These are phyloP conservation scores for Chloroclystis v-ata DNA, from an alignment of 2,888 invertebrate genomes.

Conservation along the genomic window DNA sequence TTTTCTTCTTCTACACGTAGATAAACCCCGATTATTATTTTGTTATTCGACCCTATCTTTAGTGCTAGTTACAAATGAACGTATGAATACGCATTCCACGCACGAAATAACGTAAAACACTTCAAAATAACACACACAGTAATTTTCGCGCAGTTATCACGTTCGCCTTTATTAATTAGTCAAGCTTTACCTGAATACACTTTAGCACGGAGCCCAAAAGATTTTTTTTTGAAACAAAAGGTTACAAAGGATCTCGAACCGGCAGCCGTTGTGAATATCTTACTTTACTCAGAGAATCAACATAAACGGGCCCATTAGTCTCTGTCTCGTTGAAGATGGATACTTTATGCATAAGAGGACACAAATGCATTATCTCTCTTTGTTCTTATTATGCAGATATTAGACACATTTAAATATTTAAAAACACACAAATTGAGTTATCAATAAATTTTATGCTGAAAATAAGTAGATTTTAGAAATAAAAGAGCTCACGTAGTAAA, in stretches of 20 bases:
- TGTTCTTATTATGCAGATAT: too few relatives aligned
- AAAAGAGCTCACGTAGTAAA: too few relatives aligned
- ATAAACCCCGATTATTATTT: too few relatives aligned
- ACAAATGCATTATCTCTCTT: too few relatives aligned
- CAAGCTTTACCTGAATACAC: not conserved
- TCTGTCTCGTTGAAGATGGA: not conserved
- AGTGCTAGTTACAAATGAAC: not conserved
- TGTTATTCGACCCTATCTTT: too few relatives aligned
- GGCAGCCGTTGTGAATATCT: not conserved
- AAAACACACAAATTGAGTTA: too few relatives aligned
- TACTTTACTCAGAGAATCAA: not conserved
- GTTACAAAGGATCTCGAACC: not conserved
- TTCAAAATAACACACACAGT: not conserved
- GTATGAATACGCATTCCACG: not conserved
- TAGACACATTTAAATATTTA: too few relatives aligned
- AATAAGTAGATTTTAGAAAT: too few relatives aligned
- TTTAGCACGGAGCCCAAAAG: not conserved
- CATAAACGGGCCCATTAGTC: constrained; percentile 1
- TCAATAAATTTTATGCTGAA: too few relatives aligned
- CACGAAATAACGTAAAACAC: not conserved
- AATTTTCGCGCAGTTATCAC: constrained; percentile 1
- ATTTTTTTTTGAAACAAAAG: constrained; percentile 1
- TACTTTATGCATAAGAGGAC: too few relatives aligned
- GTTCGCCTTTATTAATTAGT: constrained; percentile 2
- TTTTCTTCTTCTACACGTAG: too few relatives aligned